These are phyloP conservation scores for Tethea ocularis DNA, from an alignment of 2,888 invertebrate species.

Conservation along the genomic window DNA sequence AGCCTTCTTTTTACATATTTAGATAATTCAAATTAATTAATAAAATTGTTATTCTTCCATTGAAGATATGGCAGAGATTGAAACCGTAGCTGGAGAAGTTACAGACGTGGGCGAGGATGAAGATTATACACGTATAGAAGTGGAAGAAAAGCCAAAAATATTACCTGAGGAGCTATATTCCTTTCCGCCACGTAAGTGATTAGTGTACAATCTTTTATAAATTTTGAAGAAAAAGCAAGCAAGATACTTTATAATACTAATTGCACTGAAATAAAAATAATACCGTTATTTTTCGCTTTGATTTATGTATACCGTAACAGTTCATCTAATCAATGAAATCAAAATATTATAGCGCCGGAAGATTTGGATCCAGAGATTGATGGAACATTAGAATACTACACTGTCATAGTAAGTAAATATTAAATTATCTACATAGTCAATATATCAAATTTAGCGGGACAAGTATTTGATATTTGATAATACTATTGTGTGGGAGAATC, in stretches of 20 bases:
- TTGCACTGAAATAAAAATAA: background rate
- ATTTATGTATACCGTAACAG: no score
- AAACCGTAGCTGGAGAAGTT: constrained; percentile 55
- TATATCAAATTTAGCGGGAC: no score
- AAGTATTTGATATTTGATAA: no score
- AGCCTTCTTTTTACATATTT: no score
- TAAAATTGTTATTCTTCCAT: background rate
- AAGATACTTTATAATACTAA: no score
- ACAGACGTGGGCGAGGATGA: constrained; percentile 42
- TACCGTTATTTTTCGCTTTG: no score
- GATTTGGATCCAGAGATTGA: constrained; percentile 80
- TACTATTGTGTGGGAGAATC: no score
- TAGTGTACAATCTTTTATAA: background rate
- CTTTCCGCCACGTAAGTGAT: constrained; percentile 69
- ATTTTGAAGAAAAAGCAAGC: no score
- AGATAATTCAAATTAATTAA: background rate
- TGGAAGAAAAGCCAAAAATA: constrained; percentile 48
- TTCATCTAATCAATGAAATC: background rate
- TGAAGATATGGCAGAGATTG: constrained; percentile 46
- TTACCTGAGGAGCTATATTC: constrained; percentile 63
- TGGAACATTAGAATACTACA: constrained; percentile 81
- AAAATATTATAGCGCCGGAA: constrained; percentile 68
- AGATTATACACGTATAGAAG: constrained; percentile 49
- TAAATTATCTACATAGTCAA: no score
- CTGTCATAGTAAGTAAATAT: constrained; percentile 65